These are phyloP conservation scores for Crematogaster levior DNA, from an alignment of 2,888 invertebrate genomes.

Conservation along the genomic window DNA sequence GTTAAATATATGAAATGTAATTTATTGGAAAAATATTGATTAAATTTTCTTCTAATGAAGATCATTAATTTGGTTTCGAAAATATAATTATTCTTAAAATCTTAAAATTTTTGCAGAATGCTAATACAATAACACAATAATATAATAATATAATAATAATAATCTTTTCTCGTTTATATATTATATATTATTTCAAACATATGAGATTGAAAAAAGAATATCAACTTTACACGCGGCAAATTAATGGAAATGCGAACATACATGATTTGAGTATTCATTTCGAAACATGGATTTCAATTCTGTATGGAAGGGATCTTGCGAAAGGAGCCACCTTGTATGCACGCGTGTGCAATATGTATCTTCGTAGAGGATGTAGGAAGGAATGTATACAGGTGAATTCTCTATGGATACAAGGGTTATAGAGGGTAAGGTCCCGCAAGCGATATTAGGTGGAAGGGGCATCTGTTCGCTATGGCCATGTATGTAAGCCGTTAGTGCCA, in stretches of 20 bases:
- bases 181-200: neutral
- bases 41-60: neutral
- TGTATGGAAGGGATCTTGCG: conserved; percentile 51
- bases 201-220: neutral
- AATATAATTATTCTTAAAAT: neutral
- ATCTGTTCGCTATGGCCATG: conserved; percentile 78
- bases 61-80: neutral
- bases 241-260: neutral
- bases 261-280: conserved; percentile 37
- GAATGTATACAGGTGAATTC: conserved; percentile 69
- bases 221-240: neutral
- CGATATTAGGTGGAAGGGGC: conserved; percentile 73
- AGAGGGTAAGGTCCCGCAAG: conserved; percentile 66
- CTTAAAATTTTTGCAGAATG: neutral
- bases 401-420: conserved; percentile 75
- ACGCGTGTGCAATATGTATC: conserved; percentile 44
- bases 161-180: neutral
- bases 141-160: neutral
- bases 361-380: conserved; percentile 61
- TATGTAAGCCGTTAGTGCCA: conserved; percentile 82
- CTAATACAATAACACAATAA: too few species aligned
- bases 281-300: conserved; percentile 48
- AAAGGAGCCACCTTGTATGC: conserved; percentile 68
- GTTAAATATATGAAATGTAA: neutral
- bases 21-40: neutral